Percentiles rank a stretch among this genome's conserved stretches.
These are phyloP conservation scores for Rhagophthalmus giganteus DNA, from an alignment of 2,888 invertebrate genomes.

Conservation along the genomic window DNA sequence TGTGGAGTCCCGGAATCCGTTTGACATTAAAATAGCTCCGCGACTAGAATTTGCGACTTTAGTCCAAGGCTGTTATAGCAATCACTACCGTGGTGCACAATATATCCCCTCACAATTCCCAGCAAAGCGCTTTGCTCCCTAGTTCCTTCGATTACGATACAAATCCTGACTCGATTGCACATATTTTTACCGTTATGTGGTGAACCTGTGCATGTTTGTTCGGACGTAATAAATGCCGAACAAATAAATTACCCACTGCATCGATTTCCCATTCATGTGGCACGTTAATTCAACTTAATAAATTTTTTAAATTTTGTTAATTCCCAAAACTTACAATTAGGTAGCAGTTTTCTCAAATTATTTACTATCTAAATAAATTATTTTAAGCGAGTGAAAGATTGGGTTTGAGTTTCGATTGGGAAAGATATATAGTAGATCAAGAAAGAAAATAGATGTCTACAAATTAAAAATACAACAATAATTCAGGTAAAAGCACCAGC, in stretches of 20 bases:
- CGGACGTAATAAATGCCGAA: constrained; percentile 10
- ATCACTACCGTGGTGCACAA: constrained; percentile 8
- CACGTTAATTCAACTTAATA: constrained; percentile 17
- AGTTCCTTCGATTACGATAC: constrained; percentile 22
- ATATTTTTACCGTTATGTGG: constrained; percentile 28
- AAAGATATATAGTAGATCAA: too few species aligned
- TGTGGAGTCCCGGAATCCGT: constrained; percentile 4
- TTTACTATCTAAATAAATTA: too few species aligned
- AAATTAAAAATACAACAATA: too few species aligned
- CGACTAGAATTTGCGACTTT: constrained; percentile 13
- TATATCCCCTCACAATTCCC: constrained; percentile 15
- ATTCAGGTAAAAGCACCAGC: too few species aligned
- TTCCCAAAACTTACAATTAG: background rate
- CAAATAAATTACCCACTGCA: constrained; percentile 15
- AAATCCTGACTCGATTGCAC: constrained; percentile 23
- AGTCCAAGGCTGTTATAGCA: constrained; percentile 5
- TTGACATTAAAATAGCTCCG: constrained; percentile 19
- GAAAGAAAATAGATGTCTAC: too few species aligned
- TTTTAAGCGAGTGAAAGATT: too few species aligned
- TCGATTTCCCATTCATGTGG: constrained; percentile 18
- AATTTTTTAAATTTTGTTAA: constrained; percentile 18
- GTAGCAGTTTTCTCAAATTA: too few species aligned
- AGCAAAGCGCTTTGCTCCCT: constrained; percentile 10
- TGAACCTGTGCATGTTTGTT: constrained; percentile 18
- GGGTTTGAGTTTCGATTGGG: too few species aligned